Conservation (phyloP, 1,140 invertebrate genomes). For the Bicyclus anynana region DNA sequence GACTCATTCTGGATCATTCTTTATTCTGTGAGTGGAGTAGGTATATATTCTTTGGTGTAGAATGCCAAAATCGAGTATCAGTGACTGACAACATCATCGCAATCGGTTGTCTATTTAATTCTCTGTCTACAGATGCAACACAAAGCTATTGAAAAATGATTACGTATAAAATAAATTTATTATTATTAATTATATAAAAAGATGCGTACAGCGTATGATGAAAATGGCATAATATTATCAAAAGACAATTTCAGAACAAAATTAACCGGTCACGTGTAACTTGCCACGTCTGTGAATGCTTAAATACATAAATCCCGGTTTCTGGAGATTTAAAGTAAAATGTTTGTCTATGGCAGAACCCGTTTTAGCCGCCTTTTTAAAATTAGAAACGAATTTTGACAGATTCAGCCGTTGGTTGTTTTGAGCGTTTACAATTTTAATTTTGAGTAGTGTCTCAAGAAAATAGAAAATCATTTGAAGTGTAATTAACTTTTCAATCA, state of each 20-base stretch:
- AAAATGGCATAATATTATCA: too few relatives aligned
- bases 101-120: too few relatives aligned
- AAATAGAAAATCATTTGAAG: not conserved
- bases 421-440: constrained; percentile 22
- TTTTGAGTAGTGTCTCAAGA: constrained; percentile 23
- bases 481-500: not conserved
- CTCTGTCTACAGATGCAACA: too few relatives aligned
- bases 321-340: not conserved
- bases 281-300: not conserved
- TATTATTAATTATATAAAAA: too few relatives aligned
- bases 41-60: too few relatives aligned
- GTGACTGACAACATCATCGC: too few relatives aligned
- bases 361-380: constrained; percentile 32
- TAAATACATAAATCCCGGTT: not conserved
- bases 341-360: not conserved
- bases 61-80: too few relatives aligned
- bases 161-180: too few relatives aligned
- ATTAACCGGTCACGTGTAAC: not conserved
- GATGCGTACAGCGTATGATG: too few relatives aligned
- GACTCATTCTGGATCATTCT: too few relatives aligned
- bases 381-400: constrained; percentile 55
- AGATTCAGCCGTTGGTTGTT: constrained; percentile 62
- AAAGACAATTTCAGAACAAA: not conserved
- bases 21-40: too few relatives aligned
- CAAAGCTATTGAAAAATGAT: too few relatives aligned